Evolutionary conservation across 2,888 invertebrate species (phyloP).

Genomic region (Tinea trinotella): DNA sequence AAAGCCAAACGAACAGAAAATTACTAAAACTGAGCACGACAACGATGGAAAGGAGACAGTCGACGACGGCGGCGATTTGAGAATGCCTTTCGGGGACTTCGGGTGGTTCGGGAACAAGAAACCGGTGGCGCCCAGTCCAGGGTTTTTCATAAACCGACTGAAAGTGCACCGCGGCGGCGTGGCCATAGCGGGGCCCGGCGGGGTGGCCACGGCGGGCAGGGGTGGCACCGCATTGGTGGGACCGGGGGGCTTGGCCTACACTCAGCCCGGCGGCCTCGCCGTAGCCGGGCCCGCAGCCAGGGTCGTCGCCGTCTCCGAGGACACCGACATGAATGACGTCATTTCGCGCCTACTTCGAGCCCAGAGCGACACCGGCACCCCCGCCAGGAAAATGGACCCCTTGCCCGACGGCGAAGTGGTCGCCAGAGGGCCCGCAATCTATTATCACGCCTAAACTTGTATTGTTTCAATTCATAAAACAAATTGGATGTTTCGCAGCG

Average conservation of each 20-base stretch:
- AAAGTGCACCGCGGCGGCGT: constrained; percentile 83
- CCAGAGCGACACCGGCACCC: constrained; percentile 36
- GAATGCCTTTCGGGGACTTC: constrained; percentile 40
- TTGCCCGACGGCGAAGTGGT: constrained; percentile 79
- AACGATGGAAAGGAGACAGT: constrained; percentile 34
- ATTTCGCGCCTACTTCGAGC: constrained; percentile 46
- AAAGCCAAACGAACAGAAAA: constrained; percentile 3
- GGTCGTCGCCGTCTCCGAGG: constrained; percentile 77
- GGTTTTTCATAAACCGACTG: constrained; percentile 78
- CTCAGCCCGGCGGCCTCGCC: constrained; percentile 81
- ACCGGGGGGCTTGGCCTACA: constrained; percentile 82
- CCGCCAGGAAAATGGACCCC: constrained; percentile 52
- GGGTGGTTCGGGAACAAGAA: constrained; percentile 43
- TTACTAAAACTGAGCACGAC: constrained; percentile 25
- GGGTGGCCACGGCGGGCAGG: constrained; percentile 83
- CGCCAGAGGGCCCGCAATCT: constrained; percentile 82
- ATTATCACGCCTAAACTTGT: constrained; percentile 56
- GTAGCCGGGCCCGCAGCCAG: constrained; percentile 83
- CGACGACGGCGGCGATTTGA: constrained; percentile 36
- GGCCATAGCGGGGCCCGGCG: constrained; percentile 86
- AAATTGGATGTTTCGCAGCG: not conserved
- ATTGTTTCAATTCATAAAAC: not conserved
- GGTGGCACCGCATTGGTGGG: constrained; percentile 87
- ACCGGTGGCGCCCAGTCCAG: constrained; percentile 61
- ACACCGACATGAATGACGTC: constrained; percentile 72